Percentiles rank a stretch among this genome's conserved stretches.
phyloP scores from a whole-genome alignment of 2,113 vertebrate species.

The Gymnocephalus cernua region DNA sequence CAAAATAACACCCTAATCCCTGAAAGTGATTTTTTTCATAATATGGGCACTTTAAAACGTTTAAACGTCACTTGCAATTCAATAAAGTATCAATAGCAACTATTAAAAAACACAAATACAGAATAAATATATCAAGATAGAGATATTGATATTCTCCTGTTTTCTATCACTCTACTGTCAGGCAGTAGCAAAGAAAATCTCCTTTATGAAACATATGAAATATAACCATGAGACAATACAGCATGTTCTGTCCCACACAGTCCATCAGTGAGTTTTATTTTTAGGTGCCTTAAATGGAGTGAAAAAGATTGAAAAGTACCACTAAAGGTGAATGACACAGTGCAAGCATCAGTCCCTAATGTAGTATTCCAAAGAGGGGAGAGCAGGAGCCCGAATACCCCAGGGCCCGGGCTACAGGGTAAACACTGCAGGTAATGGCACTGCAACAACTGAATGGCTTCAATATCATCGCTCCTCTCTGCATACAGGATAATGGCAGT shows the following conservation, averaged over 20 bases:
- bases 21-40: no score
- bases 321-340: slow-evolving; percentile 47
- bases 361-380: slow-evolving; percentile 65
- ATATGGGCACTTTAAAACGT: no score
- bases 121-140: background rate
- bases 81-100: background rate
- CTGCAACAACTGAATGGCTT: slow-evolving; percentile 30
- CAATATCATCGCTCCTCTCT: slow-evolving; percentile 27
- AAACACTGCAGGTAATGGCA: slow-evolving; percentile 73
- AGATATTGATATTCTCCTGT: background rate
- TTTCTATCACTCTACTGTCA: background rate
- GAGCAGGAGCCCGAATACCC: slow-evolving; percentile 26
- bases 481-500: slow-evolving; percentile 20
- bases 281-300: slow-evolving; percentile 53
- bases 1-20: no score
- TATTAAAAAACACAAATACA: background rate
- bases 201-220: slow-evolving; percentile 1
- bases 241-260: background rate
- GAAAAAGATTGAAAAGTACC: slow-evolving; percentile 28
- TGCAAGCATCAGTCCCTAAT: slow-evolving; percentile 63
- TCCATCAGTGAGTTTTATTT: slow-evolving; percentile 64
- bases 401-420: slow-evolving; percentile 7
- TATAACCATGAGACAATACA: background rate
- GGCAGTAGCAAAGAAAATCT: background rate
- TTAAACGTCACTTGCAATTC: background rate